A percentile compares a stretch with the other conserved stretches of the same genome.
Conservation (phyloP, 2,113 vertebrate genomes). For the Orycteropus afer region DNA sequence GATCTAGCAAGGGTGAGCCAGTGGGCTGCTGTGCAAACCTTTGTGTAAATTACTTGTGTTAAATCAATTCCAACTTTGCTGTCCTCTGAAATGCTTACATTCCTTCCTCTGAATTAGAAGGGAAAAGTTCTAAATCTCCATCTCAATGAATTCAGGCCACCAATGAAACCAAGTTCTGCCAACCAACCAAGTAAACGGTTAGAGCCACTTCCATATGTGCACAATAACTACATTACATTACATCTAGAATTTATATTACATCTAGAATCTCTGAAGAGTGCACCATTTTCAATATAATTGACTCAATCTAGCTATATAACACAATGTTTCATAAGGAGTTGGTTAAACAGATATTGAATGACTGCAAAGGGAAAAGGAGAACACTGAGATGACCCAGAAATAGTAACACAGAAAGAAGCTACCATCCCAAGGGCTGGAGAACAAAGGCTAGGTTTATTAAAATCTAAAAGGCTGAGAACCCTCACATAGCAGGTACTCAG, state of each 20-base stretch:
- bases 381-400: not conserved
- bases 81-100: slow-evolving; percentile 2
- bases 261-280: not conserved
- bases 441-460: not conserved
- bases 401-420: not conserved
- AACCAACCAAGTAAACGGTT: not conserved
- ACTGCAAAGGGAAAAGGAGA: slow-evolving; percentile 1
- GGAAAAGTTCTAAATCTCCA: not conserved
- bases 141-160: not conserved
- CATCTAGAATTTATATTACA: not conserved
- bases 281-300: not conserved
- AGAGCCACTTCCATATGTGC: not conserved
- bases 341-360: not conserved
- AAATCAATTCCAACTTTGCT: not conserved
- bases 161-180: not conserved
- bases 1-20: not conserved
- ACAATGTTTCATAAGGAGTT: not conserved
- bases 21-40: not conserved
- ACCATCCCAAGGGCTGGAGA: not conserved
- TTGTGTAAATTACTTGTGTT: not conserved
- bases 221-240: not conserved
- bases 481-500: not conserved
- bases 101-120: not conserved
- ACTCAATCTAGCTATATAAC: not conserved
- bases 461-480: not conserved